Base-by-base conservation (phyloP, 2,888 invertebrate genomes). In the Acronicta leporina region DNA sequence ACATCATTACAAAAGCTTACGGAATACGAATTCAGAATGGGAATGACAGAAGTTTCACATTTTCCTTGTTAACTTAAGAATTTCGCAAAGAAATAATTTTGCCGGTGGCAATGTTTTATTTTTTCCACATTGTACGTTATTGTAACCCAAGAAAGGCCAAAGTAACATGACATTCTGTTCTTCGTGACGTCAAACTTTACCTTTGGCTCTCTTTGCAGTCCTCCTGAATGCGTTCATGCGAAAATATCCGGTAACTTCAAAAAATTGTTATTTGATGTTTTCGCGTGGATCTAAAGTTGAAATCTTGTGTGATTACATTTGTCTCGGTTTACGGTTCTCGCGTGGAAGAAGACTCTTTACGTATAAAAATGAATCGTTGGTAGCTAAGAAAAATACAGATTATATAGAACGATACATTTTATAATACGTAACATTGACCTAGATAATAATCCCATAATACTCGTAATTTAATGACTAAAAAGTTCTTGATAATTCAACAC, bases 31-130 rank as follows among this genome's bases (percentile, higher is more conserved):
- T 83, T 82, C 73, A 69, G 80, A 83, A 86, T 77, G 81, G 81
- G 80, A 83, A 86, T 77, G 81, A 81, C 83, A 81, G 79, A 87
- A 88, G 81, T 87, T 88, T 83, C 81, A 84, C 84, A 81, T 87
- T 87, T 84, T 80, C 85, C 87, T 89, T 87, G 87, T 89, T 88
- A 89, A 84, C 84, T 84, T 76, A 75, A 60, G 73, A 76, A 82
- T 82, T 82, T 76, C 75, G 79, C 75, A 80, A 82, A 83, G 82
- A 82, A 73, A 82, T 84, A 80, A 86, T 84, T 84, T 80, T 75
- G 73, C 81, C 71, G 61, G 44, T 49, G 69, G 78, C 77, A 60
- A 69, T 73, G 66, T 80, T 71, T 77, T 68, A 76, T 79, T 83
- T 79, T 70, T 73, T 60, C 70, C 65, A 65, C 66, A 62, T 46